Evolutionary conservation across 2,797 vertebrate species (phyloP).

Genomic region (Eulemur albifrons): DNA sequence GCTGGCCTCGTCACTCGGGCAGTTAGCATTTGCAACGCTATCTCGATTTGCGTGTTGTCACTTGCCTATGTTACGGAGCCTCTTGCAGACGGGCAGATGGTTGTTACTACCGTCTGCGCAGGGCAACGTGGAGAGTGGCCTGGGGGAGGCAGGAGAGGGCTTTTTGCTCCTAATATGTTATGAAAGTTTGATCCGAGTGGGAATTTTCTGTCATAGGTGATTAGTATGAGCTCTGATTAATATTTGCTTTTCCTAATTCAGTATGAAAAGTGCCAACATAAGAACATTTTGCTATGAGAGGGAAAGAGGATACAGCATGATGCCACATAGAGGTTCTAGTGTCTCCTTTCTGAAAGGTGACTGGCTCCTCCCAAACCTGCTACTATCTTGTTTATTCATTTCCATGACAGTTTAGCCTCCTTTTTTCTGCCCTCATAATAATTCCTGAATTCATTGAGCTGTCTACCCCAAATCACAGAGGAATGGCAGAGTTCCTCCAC

Average conservation of each 20-base stretch:
- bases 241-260: conserved; percentile 80
- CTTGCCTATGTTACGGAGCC: conserved; percentile 45
- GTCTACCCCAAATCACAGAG: neutral
- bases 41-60: conserved; percentile 53
- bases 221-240: conserved; percentile 83
- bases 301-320: conserved; percentile 43
- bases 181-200: conserved; percentile 86
- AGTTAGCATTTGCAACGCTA: neutral
- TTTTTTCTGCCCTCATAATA: neutral
- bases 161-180: conserved; percentile 81
- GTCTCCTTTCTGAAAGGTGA: neutral
- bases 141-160: conserved; percentile 80
- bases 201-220: conserved; percentile 83
- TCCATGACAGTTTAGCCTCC: neutral
- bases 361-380: neutral
- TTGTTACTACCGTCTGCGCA: conserved; percentile 71
- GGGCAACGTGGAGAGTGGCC: conserved; percentile 81
- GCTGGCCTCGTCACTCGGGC: neutral
- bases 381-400: neutral
- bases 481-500: neutral
- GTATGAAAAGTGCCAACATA: conserved; percentile 83
- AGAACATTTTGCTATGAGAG: conserved; percentile 70
- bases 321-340: neutral
- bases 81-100: conserved; percentile 76
- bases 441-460: neutral